phyloP scores from a whole-genome alignment of 2,797 vertebrate genomes.

The Smutsia temminckii region DNA sequence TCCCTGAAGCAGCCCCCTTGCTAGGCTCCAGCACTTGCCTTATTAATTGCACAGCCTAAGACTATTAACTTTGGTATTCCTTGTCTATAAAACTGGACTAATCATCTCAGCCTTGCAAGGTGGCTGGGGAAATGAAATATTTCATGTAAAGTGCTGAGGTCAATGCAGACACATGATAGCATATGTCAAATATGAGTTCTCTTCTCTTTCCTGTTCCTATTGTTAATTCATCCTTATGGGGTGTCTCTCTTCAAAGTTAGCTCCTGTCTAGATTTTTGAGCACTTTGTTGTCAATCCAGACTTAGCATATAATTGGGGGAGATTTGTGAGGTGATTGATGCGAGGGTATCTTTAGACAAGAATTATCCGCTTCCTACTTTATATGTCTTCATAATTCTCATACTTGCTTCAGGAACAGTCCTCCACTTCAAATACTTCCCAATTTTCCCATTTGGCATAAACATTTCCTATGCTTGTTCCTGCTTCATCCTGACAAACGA shows the following conservation, averaged over 20 bases:
- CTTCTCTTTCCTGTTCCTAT: background rate
- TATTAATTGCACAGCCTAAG: background rate
- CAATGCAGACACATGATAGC: background rate
- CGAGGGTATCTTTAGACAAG: background rate
- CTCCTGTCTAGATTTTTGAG: background rate
- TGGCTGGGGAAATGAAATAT: background rate
- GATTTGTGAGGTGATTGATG: background rate
- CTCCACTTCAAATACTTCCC: background rate
- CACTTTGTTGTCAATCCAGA: background rate
- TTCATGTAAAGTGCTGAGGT: background rate
- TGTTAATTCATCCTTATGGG: background rate
- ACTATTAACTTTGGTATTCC: background rate
- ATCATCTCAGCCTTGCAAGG: background rate
- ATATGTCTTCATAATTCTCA: background rate
- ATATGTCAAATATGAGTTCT: background rate
- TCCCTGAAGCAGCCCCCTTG: background rate
- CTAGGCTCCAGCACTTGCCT: background rate
- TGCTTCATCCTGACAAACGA: background rate
- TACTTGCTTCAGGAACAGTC: background rate
- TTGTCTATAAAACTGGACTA: conserved; percentile 11
- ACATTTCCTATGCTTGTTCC: background rate
- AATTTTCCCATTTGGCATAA: background rate
- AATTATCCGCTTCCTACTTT: background rate
- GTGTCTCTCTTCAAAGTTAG: background rate
- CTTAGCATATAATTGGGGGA: background rate